Percentiles rank a stretch among this genome's conserved stretches.
These are phyloP conservation scores for Dromaius novaehollandiae DNA, from an alignment of 2,113 vertebrate genomes.

Conservation along the genomic window DNA sequence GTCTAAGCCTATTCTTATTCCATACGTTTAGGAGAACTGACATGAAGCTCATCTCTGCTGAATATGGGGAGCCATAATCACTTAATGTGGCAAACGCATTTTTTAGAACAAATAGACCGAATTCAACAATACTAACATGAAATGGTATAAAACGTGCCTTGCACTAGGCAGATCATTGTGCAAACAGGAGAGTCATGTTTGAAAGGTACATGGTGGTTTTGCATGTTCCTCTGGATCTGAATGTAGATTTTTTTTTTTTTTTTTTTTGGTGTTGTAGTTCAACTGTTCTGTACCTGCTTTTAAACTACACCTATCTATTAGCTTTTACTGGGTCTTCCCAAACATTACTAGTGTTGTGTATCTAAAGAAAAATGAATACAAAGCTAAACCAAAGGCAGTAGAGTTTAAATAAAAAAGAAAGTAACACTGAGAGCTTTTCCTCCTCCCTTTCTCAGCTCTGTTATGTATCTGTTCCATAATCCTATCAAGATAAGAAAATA, in stretches of 20 bases:
- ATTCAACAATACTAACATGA: background rate
- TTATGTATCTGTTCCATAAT: background rate
- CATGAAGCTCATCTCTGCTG: background rate
- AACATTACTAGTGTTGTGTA: background rate
- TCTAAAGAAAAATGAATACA: background rate
- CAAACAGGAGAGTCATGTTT: background rate
- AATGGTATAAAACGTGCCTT: background rate
- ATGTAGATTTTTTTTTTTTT: background rate
- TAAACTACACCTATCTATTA: background rate
- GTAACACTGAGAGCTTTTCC: background rate
- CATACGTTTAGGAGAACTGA: background rate
- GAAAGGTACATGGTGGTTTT: background rate
- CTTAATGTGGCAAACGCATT: background rate
- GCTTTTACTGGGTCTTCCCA: background rate
- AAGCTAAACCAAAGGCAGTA: background rate
- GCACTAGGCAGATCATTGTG: background rate
- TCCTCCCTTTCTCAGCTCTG: background rate
- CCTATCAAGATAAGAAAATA: background rate
- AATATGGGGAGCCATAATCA: background rate
- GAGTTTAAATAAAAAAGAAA: background rate
- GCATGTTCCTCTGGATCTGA: background rate
- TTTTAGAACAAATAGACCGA: background rate
- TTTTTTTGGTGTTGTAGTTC: background rate
- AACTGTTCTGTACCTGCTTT: background rate
- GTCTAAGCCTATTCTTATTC: background rate